Conservation (phyloP, 2,113 vertebrate genomes). For the Hylia prasina region DNA sequence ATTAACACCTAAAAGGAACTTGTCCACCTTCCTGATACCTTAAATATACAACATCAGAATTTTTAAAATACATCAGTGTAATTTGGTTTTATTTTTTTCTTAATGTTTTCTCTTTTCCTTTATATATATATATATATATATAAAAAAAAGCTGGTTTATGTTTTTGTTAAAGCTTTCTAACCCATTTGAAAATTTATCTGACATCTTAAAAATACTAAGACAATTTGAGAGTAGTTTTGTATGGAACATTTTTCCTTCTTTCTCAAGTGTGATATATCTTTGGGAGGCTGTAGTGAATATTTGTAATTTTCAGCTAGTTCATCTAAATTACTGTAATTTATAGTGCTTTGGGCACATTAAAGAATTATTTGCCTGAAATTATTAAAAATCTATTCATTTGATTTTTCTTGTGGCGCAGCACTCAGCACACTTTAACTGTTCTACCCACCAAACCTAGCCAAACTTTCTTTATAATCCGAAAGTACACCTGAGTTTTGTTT, state of each 20-base stretch:
- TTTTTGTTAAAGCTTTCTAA: not conserved
- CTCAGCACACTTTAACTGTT: not conserved
- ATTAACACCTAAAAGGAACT: not conserved
- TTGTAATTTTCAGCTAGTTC: not conserved
- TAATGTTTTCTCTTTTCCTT: not conserved
- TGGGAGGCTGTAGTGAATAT: not conserved
- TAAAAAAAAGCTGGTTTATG: not conserved
- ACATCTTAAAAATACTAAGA: not conserved
- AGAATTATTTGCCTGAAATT: not conserved
- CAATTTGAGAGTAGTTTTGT: not conserved
- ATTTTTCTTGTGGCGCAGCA: not conserved
- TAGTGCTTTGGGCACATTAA: not conserved
- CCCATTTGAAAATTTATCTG: not conserved
- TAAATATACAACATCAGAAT: not conserved
- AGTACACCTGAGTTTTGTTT: not conserved
- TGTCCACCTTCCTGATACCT: not conserved
- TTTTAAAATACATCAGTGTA: not conserved
- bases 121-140: too few relatives aligned
- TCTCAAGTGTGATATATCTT: not conserved
- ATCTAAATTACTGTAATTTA: not conserved
- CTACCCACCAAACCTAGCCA: not conserved
- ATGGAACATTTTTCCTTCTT: not conserved
- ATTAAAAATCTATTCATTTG: not conserved
- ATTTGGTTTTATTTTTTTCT: not conserved
- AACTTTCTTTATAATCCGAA: not conserved